Conservation (phyloP, 2,888 invertebrate genomes). For the Noctua janthina region DNA sequence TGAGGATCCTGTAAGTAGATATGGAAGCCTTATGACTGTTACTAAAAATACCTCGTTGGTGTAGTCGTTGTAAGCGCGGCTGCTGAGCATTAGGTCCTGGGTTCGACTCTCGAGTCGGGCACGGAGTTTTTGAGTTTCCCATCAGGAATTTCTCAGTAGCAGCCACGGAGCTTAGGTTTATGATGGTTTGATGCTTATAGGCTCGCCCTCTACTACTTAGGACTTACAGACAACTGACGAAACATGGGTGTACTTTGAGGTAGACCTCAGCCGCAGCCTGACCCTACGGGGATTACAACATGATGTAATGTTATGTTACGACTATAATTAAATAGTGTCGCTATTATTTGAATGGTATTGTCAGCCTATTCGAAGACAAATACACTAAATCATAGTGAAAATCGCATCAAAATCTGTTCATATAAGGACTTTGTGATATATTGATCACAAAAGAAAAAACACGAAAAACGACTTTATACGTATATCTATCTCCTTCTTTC, state of each 20-base stretch:
- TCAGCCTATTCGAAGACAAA: not conserved
- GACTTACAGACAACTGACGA: not conserved
- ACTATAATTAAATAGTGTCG: not conserved
- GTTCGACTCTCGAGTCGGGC: not conserved
- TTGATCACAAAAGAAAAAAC: not conserved
- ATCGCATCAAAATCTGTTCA: not conserved
- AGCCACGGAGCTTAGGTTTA: not conserved
- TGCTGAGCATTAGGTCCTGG: not conserved
- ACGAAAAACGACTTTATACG: not conserved
- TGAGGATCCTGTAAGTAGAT: slow-evolving; percentile 16
- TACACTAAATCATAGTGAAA: not conserved
- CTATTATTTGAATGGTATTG: not conserved
- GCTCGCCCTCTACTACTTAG: not conserved
- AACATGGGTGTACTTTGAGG: not conserved
- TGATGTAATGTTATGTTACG: not conserved
- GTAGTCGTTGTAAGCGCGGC: not conserved
- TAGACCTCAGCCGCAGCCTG: not conserved
- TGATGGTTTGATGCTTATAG: not conserved
- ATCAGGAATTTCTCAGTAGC: not conserved
- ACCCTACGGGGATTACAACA: not conserved
- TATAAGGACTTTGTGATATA: no score
- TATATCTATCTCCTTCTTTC: not conserved
- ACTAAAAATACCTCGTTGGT: not conserved
- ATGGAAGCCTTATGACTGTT: not conserved
- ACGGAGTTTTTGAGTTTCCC: not conserved